These are phyloP conservation scores for Anthopleura sola DNA, from an alignment of 64 coral and sea anemone genomes.

Conservation along the genomic window DNA sequence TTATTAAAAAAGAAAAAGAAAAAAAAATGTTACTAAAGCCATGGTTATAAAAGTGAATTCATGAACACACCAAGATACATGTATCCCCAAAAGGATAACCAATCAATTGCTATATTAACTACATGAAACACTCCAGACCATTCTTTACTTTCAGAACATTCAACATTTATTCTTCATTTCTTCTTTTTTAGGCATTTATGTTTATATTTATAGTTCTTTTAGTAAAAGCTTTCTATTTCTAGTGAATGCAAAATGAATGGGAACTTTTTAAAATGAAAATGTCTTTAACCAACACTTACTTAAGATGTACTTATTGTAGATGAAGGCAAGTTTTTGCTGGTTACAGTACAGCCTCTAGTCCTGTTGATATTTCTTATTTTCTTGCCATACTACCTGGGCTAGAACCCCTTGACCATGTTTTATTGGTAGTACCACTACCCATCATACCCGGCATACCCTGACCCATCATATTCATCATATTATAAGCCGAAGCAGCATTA, in stretches of 20 bases:
- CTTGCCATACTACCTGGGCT: neutral
- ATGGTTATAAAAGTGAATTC: neutral
- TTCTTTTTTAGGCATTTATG: neutral
- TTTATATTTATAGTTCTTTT: neutral
- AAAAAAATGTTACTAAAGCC: too few species aligned
- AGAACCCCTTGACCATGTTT: slow-evolving; percentile 6
- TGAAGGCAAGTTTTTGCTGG: too few species aligned
- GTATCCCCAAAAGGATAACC: too few species aligned
- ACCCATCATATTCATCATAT: slow-evolving; percentile 78
- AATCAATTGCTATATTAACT: too few species aligned
- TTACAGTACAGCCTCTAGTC: neutral
- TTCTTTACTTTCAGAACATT: slow-evolving; percentile 6
- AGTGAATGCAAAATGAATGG: neutral
- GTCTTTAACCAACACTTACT: neutral
- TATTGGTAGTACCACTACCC: slow-evolving; percentile 10
- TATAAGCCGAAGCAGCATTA: slow-evolving; percentile 65
- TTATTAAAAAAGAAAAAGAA: too few species aligned
- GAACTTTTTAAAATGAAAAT: neutral
- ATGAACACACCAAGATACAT: neutral
- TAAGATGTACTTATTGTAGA: too few species aligned
- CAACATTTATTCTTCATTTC: neutral
- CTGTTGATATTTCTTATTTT: neutral
- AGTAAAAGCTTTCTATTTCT: neutral
- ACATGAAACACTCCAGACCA: neutral
- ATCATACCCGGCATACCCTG: slow-evolving; percentile 12